Evolutionary conservation across 2,888 invertebrate genomes (phyloP).

Genomic region (Luperina nickerlii): DNA sequence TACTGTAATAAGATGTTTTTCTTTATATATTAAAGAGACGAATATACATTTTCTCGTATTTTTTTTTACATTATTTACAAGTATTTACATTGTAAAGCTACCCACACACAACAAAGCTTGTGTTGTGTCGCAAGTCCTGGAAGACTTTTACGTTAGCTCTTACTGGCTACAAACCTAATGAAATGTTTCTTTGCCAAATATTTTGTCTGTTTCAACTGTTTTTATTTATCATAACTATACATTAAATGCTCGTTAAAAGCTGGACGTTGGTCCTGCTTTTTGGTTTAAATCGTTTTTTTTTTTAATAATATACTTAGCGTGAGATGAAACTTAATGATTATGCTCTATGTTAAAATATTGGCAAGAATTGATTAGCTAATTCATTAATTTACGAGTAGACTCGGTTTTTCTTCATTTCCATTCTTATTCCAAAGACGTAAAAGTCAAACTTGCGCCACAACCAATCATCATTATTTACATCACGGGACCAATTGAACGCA

Average conservation of each 20-base stretch:
- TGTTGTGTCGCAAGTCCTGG: slow-evolving; percentile 43
- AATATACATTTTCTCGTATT: slow-evolving; percentile 79
- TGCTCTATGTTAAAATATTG: not conserved
- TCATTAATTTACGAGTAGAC: not conserved
- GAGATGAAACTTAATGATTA: too few species aligned
- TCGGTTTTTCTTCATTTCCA: not conserved
- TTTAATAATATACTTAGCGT: not conserved
- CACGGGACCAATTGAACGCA: slow-evolving; percentile 49
- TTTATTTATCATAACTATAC: not conserved
- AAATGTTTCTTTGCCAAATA: not conserved
- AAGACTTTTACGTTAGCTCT: slow-evolving; percentile 19
- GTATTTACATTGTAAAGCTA: slow-evolving; percentile 78
- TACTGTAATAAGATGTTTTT: slow-evolving; percentile 72
- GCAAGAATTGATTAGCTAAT: slow-evolving; percentile 32
- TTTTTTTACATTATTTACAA: slow-evolving; percentile 82
- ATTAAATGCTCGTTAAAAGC: not conserved
- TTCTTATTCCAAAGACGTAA: slow-evolving; percentile 12
- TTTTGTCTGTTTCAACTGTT: not conserved
- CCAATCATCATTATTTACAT: slow-evolving; percentile 58
- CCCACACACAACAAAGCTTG: slow-evolving; percentile 75
- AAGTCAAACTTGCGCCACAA: slow-evolving; percentile 56
- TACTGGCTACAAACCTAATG: not conserved
- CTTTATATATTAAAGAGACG: slow-evolving; percentile 76
- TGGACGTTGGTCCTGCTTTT: not conserved
- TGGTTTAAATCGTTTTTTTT: not conserved